A percentile compares a stretch with the other conserved stretches of the same genome.
These are phyloP conservation scores for Tetrax tetrax DNA, from an alignment of 2,113 vertebrate species.

Conservation along the genomic window DNA sequence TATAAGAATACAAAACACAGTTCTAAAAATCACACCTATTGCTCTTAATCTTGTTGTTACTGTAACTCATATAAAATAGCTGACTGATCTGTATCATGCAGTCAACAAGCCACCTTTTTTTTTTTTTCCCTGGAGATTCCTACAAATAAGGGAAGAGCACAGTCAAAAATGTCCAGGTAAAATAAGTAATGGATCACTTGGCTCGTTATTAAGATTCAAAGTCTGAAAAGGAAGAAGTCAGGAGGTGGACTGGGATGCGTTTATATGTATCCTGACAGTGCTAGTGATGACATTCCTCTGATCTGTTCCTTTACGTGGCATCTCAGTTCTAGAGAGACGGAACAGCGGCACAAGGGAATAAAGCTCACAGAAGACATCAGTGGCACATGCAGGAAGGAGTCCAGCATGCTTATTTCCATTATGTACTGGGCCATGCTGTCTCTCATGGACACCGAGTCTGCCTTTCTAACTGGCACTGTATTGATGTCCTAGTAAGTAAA, in stretches of 20 bases:
- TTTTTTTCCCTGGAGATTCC: background rate
- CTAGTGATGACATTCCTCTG: background rate
- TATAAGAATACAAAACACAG: background rate
- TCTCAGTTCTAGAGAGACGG: background rate
- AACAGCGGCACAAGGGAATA: background rate
- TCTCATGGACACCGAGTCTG: background rate
- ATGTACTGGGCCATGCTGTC: background rate
- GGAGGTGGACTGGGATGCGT: background rate
- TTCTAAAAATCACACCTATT: background rate
- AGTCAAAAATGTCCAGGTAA: background rate
- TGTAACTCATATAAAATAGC: background rate
- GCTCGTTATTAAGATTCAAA: background rate
- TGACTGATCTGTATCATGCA: background rate
- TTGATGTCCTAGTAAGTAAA: background rate
- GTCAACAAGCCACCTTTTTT: background rate
- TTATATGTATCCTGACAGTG: background rate
- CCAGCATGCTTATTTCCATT: background rate
- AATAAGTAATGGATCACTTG: background rate
- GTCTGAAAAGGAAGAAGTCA: background rate
- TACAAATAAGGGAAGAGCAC: background rate
- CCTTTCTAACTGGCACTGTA: background rate
- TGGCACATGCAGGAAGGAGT: background rate
- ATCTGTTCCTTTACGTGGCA: background rate
- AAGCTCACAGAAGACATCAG: background rate
- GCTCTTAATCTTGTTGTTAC: background rate